Conservation (phyloP, 1,140 invertebrate species). For the Magallana gigas region DNA sequence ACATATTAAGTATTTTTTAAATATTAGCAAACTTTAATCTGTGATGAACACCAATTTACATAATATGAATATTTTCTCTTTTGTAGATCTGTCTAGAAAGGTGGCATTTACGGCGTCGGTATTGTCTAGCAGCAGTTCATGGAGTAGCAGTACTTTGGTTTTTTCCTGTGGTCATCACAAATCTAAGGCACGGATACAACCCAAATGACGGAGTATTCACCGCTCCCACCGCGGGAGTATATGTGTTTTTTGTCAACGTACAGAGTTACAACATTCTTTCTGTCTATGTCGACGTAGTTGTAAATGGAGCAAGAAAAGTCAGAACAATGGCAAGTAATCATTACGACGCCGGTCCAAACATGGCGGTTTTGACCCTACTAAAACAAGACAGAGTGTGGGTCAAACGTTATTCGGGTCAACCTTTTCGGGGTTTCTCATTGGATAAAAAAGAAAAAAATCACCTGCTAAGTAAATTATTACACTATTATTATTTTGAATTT, state of each 20-base stretch:
- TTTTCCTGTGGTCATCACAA: not conserved
- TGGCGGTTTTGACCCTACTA: not conserved
- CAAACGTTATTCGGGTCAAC: not conserved
- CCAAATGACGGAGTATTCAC: not conserved
- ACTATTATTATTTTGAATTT: no score
- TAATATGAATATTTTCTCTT: not conserved
- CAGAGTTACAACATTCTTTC: not conserved
- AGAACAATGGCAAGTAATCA: not conserved
- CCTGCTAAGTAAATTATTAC: no score
- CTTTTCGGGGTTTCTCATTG: not conserved
- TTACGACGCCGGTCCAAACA: not conserved
- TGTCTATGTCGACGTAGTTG: not conserved
- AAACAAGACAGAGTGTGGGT: conserved; percentile 1
- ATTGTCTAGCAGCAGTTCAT: not conserved
- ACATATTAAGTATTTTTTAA: no score
- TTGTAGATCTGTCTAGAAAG: not conserved
- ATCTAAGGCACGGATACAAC: not conserved
- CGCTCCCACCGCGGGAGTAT: not conserved
- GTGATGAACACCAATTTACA: no score
- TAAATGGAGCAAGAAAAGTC: not conserved
- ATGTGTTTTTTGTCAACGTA: not conserved
- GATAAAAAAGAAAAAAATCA: not conserved
- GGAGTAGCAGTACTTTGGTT: not conserved
- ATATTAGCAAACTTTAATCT: no score
- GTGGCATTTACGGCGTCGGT: not conserved